phyloP scores from a whole-genome alignment of 2,113 vertebrate genomes.

The Pycnonotus jocosus region DNA sequence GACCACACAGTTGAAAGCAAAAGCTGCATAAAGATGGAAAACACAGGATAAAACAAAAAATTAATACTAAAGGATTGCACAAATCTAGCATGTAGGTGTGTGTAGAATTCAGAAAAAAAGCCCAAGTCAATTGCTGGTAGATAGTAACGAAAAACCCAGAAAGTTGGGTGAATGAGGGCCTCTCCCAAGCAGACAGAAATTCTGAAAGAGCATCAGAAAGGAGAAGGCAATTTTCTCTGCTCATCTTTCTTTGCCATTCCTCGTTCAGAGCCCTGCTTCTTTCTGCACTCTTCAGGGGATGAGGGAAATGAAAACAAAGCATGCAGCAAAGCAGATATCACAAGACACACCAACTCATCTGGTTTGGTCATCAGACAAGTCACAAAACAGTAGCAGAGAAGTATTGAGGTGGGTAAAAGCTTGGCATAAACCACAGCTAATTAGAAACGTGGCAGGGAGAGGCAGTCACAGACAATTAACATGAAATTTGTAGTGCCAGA shows the following conservation, averaged over 20 bases:
- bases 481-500: background rate
- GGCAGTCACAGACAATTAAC: background rate
- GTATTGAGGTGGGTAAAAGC: background rate
- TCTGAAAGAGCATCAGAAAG: background rate
- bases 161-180: background rate
- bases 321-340: background rate
- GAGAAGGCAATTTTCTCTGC: background rate
- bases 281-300: background rate
- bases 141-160: background rate
- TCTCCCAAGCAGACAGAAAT: background rate
- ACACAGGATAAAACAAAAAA: background rate
- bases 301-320: background rate
- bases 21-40: background rate
- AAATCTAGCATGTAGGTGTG: background rate
- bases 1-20: background rate
- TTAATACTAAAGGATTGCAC: background rate
- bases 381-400: background rate
- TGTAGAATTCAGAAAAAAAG: background rate
- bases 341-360: background rate
- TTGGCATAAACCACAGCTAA: background rate
- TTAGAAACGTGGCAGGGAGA: background rate
- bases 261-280: rapidly evolving
- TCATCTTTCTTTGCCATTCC: background rate
- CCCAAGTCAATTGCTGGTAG: background rate
- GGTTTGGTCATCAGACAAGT: background rate